A percentile compares a stretch with the other conserved stretches of the same genome.
phyloP scores from a whole-genome alignment of 2,888 invertebrate species.

The Habrosyne pyritoides region DNA sequence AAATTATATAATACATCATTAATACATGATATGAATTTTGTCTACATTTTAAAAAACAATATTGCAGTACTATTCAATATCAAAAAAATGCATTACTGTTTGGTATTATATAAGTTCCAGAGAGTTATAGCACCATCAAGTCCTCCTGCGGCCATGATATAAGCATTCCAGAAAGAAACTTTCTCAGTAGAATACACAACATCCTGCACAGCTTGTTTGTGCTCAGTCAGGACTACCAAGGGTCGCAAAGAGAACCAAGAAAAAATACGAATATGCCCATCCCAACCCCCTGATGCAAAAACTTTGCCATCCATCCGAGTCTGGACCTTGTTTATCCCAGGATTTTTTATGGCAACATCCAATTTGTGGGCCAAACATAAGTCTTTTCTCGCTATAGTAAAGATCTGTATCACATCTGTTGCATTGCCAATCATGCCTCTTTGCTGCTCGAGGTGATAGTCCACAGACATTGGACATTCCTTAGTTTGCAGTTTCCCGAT shows the following conservation, averaged over 20 bases:
- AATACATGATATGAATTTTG: background rate
- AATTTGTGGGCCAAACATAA: conserved; percentile 82
- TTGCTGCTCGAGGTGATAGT: conserved; percentile 86
- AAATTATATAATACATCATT: conserved; percentile 17
- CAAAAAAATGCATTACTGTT: conserved; percentile 52
- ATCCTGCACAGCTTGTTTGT: conserved; percentile 88
- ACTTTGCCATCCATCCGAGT: conserved; percentile 88
- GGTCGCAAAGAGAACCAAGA: conserved; percentile 90
- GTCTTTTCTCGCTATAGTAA: conserved; percentile 82
- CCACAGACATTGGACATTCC: conserved; percentile 88
- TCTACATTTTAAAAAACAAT: background rate
- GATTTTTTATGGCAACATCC: conserved; percentile 87
- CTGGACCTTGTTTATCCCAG: conserved; percentile 87
- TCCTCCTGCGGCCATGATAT: conserved; percentile 90
- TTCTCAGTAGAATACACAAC: conserved; percentile 87
- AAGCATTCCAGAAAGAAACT: conserved; percentile 87
- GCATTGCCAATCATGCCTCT: conserved; percentile 87
- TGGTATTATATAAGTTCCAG: conserved; percentile 90
- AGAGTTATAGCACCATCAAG: conserved; percentile 90
- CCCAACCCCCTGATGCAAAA: conserved; percentile 90
- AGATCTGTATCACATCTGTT: conserved; percentile 85
- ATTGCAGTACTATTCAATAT: background rate
- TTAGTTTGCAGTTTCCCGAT: conserved; percentile 83
- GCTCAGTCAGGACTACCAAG: conserved; percentile 89
- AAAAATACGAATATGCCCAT: conserved; percentile 88